Conservation (phyloP, 2,888 invertebrate species). For the Oligia strigilis region DNA sequence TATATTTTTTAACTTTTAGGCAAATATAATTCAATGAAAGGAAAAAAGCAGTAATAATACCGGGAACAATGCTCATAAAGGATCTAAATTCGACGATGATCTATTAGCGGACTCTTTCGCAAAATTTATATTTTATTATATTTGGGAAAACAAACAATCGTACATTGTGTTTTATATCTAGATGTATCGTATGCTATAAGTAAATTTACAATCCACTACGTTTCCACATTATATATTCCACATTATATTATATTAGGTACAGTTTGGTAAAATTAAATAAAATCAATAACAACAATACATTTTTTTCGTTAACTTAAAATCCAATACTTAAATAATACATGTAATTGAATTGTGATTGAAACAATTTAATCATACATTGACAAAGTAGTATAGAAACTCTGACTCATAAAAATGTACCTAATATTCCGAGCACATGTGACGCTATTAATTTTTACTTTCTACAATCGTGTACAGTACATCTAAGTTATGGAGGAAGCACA, state of each 20-base stretch:
- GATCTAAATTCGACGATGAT: slow-evolving; percentile 71
- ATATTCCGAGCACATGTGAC: slow-evolving; percentile 61
- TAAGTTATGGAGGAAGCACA: slow-evolving; percentile 14
- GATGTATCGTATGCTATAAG: too few relatives aligned
- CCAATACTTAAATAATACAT: too few relatives aligned
- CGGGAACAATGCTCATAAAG: slow-evolving; percentile 26
- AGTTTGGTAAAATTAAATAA: too few relatives aligned
- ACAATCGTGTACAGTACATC: slow-evolving; percentile 65
- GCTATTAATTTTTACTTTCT: slow-evolving; percentile 73
- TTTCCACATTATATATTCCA: too few relatives aligned
- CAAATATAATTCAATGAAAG: slow-evolving; percentile 10
- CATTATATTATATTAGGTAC: too few relatives aligned
- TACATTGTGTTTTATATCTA: too few relatives aligned
- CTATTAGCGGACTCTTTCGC: slow-evolving; percentile 57
- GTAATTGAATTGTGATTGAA: slow-evolving; percentile 51
- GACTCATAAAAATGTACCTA: slow-evolving; percentile 72
- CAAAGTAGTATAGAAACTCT: slow-evolving; percentile 68
- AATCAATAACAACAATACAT: too few relatives aligned
- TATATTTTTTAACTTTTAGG: background rate
- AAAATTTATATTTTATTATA: slow-evolving; percentile 47
- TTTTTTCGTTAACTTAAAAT: too few relatives aligned
- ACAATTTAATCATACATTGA: slow-evolving; percentile 76
- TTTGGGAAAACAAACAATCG: too few relatives aligned
- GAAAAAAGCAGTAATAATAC: slow-evolving; percentile 22
- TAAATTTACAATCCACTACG: too few relatives aligned